Evolutionary conservation across 2,797 vertebrate species (phyloP).

Genomic region (Anabacerthia variegaticeps): DNA sequence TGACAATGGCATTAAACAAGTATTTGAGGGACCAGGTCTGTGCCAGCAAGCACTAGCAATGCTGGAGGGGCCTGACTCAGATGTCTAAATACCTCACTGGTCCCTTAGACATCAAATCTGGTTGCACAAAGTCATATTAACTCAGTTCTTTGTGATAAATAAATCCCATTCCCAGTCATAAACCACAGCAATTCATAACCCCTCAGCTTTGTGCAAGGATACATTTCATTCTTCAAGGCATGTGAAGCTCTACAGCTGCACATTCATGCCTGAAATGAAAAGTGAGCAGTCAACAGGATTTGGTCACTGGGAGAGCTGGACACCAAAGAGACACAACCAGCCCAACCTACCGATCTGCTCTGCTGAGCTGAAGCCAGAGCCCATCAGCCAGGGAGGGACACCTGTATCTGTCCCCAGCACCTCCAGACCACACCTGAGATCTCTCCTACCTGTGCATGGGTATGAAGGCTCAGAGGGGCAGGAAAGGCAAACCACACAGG

Average conservation of each 20-base stretch:
- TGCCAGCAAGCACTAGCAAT: neutral
- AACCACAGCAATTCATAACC: neutral
- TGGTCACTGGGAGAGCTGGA: neutral
- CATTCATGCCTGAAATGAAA: neutral
- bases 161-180: neutral
- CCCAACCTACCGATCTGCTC: neutral
- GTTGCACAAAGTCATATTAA: neutral
- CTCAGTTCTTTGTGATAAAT: neutral
- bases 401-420: neutral
- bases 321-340: neutral
- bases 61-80: neutral
- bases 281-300: neutral
- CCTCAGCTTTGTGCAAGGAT: neutral
- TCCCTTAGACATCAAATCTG: neutral
- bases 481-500: neutral
- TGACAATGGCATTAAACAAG: neutral
- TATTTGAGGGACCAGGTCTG: neutral
- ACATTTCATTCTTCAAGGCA: neutral
- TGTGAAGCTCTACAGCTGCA: neutral
- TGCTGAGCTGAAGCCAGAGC: neutral
- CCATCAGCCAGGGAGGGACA: neutral
- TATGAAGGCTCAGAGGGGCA: neutral
- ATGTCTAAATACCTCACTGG: neutral
- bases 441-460: rapidly evolving
- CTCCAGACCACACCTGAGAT: neutral